Percentiles rank a stretch among this genome's conserved stretches.
These are phyloP conservation scores for Sebastes diaconus DNA, from an alignment of 2,797 vertebrate species.

Conservation along the genomic window DNA sequence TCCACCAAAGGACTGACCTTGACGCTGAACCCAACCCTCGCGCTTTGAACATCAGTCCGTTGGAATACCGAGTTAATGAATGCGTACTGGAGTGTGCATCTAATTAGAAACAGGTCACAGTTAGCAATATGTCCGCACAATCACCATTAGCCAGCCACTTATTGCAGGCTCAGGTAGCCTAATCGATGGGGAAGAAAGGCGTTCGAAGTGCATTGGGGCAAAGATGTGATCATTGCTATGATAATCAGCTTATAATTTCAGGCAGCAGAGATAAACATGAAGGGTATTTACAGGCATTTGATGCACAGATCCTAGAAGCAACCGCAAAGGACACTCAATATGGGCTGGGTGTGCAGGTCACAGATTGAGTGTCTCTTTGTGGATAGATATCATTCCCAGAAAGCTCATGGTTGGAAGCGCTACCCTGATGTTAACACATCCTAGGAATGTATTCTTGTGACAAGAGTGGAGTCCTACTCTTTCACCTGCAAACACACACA, in stretches of 20 bases:
- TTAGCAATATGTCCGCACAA: conserved; percentile 53
- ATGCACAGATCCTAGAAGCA: conserved; percentile 14
- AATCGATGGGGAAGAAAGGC: conserved; percentile 59
- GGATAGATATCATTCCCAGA: conserved; percentile 32
- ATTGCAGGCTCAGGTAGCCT: conserved; percentile 48
- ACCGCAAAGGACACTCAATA: conserved; percentile 31
- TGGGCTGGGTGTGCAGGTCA: conserved; percentile 21
- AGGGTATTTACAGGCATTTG: conserved; percentile 34
- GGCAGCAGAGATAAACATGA: conserved; percentile 29
- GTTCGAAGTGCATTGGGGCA: conserved; percentile 18
- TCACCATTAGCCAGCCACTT: conserved; percentile 62
- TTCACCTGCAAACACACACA: conserved; percentile 53
- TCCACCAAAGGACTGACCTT: conserved; percentile 74
- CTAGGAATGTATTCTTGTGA: conserved; percentile 21
- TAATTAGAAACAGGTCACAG: conserved; percentile 70
- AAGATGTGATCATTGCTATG: conserved; percentile 34
- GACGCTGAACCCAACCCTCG: conserved; percentile 66
- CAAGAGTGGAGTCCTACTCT: conserved; percentile 17
- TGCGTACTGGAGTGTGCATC: conserved; percentile 55
- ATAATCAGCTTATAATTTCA: conserved; percentile 49
- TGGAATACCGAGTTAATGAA: conserved; percentile 72
- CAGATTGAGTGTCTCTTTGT: conserved; percentile 40
- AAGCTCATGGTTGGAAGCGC: conserved; percentile 14
- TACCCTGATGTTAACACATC: conserved; percentile 29
- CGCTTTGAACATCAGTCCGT: conserved; percentile 70